phyloP scores from a whole-genome alignment of 37 sponge, comb jelly and placozoan species.

The Spongia lamella region DNA sequence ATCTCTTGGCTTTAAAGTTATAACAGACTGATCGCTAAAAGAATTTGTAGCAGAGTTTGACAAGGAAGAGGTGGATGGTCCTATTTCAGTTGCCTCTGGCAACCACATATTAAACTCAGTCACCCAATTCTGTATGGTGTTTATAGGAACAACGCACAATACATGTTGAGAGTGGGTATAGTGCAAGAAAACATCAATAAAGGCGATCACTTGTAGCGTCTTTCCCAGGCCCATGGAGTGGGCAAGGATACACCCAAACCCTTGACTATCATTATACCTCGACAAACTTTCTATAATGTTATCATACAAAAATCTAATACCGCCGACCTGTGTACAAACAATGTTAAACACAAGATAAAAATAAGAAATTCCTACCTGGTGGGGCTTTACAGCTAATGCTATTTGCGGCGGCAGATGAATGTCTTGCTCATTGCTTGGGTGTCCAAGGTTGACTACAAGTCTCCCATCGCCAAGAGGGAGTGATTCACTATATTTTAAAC shows the following conservation, averaged over 20 bases:
- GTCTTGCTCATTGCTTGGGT: constrained; percentile 69
- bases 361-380: constrained; percentile 61
- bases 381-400: constrained; percentile 69
- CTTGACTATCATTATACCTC: constrained; percentile 50
- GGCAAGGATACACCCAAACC: constrained; percentile 97
- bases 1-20: constrained; percentile 12
- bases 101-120: constrained; percentile 92
- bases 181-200: constrained; percentile 86
- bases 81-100: constrained; percentile 30
- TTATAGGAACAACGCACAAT: constrained; percentile 91
- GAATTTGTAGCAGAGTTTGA: not conserved
- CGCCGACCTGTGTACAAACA: constrained; percentile 72
- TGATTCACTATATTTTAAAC: constrained; percentile 35
- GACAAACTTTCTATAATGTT: constrained; percentile 82
- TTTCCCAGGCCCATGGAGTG: constrained; percentile 99
- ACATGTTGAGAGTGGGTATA: constrained; percentile 75
- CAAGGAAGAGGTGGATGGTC: not conserved
- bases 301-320: constrained; percentile 93
- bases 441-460: constrained; percentile 77
- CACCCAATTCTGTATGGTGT: constrained; percentile 95
- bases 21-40: not conserved
- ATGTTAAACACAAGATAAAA: not conserved
- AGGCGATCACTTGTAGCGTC: constrained; percentile 93
- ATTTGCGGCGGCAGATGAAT: constrained; percentile 85
- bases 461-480: constrained; percentile 30